Evolutionary conservation across 2,797 vertebrate species (phyloP).

Genomic region (Delichon dasypus): DNA sequence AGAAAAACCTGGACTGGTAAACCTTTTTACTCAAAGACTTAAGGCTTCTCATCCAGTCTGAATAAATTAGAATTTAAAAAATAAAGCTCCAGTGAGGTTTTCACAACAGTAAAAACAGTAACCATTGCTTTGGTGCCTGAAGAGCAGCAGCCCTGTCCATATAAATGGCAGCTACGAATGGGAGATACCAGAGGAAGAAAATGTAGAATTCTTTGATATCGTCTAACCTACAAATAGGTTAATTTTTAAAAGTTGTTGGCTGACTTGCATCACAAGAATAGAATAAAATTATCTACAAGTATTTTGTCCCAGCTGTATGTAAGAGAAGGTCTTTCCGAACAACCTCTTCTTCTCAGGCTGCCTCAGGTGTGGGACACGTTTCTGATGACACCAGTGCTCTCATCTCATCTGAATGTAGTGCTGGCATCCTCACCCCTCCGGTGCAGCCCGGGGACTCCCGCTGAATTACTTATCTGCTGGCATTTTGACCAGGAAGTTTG

Average conservation of each 20-base stretch:
- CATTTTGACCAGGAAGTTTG: conserved; percentile 30
- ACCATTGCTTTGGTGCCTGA: not conserved
- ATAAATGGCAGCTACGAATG: not conserved
- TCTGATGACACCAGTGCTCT: not conserved
- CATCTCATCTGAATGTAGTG: conserved; percentile 42
- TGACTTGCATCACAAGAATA: not conserved
- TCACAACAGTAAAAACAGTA: not conserved
- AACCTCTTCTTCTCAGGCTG: not conserved
- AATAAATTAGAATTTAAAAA: not conserved
- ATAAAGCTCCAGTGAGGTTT: not conserved
- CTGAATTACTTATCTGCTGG: conserved; percentile 44
- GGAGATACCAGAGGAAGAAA: not conserved
- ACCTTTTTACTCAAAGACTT: not conserved
- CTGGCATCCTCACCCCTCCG: not conserved
- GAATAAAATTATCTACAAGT: not conserved
- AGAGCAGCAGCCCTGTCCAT: not conserved
- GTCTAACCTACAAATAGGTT: not conserved
- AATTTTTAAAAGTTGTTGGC: not conserved
- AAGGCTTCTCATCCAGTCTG: not conserved
- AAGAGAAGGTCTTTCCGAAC: not conserved
- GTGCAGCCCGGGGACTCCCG: not conserved
- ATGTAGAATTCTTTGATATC: not conserved
- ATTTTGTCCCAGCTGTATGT: not conserved
- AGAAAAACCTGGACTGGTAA: not conserved
- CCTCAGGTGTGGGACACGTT: not conserved